Base-by-base conservation (phyloP, 2,888 invertebrate genomes). In the Cephus sareptanus region DNA sequence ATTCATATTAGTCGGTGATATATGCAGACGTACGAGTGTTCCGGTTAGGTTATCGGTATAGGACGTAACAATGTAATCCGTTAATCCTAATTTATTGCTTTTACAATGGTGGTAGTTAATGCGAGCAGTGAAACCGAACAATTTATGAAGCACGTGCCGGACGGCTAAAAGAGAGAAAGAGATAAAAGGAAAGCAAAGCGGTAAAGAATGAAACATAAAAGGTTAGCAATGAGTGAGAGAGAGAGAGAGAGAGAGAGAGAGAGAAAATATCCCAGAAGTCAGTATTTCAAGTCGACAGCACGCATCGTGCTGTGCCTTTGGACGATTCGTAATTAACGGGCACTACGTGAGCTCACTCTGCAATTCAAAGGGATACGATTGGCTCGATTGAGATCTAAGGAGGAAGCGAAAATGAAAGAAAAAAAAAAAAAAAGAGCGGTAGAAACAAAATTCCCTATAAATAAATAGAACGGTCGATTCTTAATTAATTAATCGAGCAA, bases 21-120 rank as follows among this genome's bases (percentile, higher is more conserved):
- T 23, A 56, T 56, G 23, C 56, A 56, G 9, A 6, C 56, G 23
- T 56, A 56, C 23, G 56, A 56, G 56, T 56, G 23, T 23, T 56
- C 56, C 56, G 2, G 23, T 56, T 23, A 6, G 56, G 56, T 56
- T 56, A 56, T 56, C 56, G 6, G 56, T 56, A 56, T 56, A 34
- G 33, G 34, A 76, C 73, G 34, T 77, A 74, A 74, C 34, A 34
- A 74, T 69, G 75, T 77, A 77, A 77, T 77, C 77, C 75, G 70
- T 75, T 77, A 75, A 77, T 77, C 77, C 75, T 77, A 77, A 77
- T 77, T 77, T 77, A 77, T 70, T 56, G 77, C 77, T 70, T 75
- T 75, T 33, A 70, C 35, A 71, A 56, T 70, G 75, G 74, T 71
- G 69, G 56, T 34, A 74, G 77, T 77, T 77, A 70, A 77, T 77